A percentile compares a stretch with the other conserved stretches of the same genome.
phyloP scores from a whole-genome alignment of 2,113 vertebrate genomes.

The Formicarius rufipectus region DNA sequence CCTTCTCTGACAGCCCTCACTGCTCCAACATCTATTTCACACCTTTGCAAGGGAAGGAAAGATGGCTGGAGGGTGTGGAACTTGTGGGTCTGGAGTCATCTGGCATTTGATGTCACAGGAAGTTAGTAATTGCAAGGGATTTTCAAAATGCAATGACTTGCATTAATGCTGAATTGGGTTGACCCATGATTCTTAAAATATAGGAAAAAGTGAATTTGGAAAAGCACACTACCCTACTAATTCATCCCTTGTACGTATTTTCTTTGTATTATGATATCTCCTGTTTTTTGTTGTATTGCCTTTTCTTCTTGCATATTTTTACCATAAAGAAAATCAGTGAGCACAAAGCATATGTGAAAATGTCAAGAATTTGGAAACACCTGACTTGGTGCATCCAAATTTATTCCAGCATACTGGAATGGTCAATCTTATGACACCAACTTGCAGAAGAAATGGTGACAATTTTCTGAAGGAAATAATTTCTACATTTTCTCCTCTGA shows the following conservation, averaged over 20 bases:
- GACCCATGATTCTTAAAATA: background rate
- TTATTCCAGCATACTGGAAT: background rate
- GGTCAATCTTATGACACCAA: background rate
- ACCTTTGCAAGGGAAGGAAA: background rate
- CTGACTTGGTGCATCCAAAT: accelerated
- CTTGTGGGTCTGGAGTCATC: background rate
- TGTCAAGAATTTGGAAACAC: background rate
- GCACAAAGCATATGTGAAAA: background rate
- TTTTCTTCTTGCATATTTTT: background rate
- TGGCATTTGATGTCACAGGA: background rate
- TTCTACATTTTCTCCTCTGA: background rate
- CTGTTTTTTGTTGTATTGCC: background rate
- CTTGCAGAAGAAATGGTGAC: background rate
- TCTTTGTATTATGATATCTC: background rate
- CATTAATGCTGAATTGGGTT: background rate
- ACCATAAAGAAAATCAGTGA: background rate
- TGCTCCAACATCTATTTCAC: background rate
- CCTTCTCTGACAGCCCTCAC: background rate
- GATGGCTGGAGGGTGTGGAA: accelerated
- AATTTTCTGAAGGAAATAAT: background rate
- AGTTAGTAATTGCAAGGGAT: background rate
- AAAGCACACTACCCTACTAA: background rate
- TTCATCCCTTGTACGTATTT: background rate
- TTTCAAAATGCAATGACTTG: background rate
- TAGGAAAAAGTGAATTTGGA: background rate